A percentile compares a stretch with the other conserved stretches of the same genome.
Evolutionary conservation across 2,797 vertebrate genomes (phyloP).

Genomic region (Hoplostethus atlanticus): DNA sequence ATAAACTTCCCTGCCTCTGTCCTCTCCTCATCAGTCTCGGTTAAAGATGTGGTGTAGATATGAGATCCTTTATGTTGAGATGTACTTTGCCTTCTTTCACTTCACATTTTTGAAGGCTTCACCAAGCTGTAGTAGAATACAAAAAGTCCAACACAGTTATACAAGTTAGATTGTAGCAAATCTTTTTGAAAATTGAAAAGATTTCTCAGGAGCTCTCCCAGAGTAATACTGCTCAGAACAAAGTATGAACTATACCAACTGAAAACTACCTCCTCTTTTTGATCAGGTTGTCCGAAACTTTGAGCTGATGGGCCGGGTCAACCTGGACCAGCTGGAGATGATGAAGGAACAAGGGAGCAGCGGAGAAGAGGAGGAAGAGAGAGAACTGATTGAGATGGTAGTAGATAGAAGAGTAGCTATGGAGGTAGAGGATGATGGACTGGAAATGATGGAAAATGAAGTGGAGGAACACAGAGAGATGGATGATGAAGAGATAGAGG

Average conservation of each 20-base stretch:
- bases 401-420: slow-evolving; percentile 43
- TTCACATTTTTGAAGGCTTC: background rate
- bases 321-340: slow-evolving; percentile 96
- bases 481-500: slow-evolving; percentile 71
- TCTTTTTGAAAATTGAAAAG: background rate
- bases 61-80: background rate
- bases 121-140: background rate
- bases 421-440: slow-evolving; percentile 78
- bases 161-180: background rate
- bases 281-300: slow-evolving; percentile 95
- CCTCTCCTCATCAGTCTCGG: background rate
- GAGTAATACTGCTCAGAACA: background rate
- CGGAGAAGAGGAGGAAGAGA: slow-evolving; percentile 83
- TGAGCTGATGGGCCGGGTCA: slow-evolving; percentile 96
- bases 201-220: background rate
- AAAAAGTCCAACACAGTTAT: background rate
- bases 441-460: slow-evolving; percentile 86
- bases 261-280: slow-evolving; percentile 24
- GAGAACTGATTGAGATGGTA: slow-evolving; percentile 60
- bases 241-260: background rate
- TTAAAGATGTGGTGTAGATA: background rate
- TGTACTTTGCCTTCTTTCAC: background rate
- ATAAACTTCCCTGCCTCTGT: background rate
- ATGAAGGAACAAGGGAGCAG: slow-evolving; percentile 91
- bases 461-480: slow-evolving; percentile 87